These are phyloP conservation scores for Samia ricini DNA, from an alignment of 1,140 invertebrate species.

Conservation along the genomic window DNA sequence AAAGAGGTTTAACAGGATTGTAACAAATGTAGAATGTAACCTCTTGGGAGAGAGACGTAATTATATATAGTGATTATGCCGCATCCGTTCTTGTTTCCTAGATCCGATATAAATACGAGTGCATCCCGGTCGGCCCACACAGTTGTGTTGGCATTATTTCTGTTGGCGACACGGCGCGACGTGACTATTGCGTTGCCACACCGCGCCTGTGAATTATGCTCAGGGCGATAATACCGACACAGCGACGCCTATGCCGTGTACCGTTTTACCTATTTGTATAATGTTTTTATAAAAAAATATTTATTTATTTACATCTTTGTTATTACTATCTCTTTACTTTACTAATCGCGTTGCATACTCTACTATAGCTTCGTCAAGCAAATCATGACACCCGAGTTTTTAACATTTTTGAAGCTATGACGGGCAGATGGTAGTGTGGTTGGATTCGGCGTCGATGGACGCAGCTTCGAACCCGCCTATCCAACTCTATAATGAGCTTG, in stretches of 20 bases:
- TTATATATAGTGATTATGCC: not conserved
- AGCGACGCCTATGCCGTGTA: not conserved
- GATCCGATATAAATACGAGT: slow-evolving; percentile 31
- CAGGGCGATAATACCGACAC: slow-evolving; percentile 20
- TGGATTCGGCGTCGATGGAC: no score
- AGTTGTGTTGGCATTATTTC: slow-evolving; percentile 57
- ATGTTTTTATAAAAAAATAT: not conserved
- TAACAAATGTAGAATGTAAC: no score
- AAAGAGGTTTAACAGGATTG: no score
- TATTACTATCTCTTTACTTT: not conserved
- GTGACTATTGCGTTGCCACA: slow-evolving; percentile 64
- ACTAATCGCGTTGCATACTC: no score
- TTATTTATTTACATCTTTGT: not conserved
- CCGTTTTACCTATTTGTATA: not conserved
- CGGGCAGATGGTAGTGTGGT: no score
- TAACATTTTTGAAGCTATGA: no score
- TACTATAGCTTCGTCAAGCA: no score
- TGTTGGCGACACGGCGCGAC: slow-evolving; percentile 50
- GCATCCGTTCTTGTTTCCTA: slow-evolving; percentile 19
- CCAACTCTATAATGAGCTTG: no score
- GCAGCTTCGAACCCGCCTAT: no score
- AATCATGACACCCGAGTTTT: no score
- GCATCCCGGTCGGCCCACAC: slow-evolving; percentile 58
- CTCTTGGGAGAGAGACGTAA: not conserved
- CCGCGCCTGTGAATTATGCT: slow-evolving; percentile 52